These are phyloP conservation scores for Gadus chalcogrammus DNA, from an alignment of 2,113 vertebrate species.

Conservation along the genomic window DNA sequence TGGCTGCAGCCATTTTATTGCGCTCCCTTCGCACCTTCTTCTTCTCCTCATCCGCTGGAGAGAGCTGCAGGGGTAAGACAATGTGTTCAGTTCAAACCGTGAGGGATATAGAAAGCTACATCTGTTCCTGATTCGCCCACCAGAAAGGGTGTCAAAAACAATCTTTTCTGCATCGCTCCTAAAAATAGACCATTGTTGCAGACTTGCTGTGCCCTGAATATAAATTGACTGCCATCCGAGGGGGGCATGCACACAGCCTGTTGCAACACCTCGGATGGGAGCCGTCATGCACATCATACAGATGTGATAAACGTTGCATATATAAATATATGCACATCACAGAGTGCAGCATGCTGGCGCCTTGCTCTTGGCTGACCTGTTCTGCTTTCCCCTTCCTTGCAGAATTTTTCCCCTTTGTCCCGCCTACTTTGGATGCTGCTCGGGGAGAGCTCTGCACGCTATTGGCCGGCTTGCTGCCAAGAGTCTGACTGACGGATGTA, in stretches of 20 bases:
- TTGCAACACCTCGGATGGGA: background rate
- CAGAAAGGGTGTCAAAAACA: slow-evolving; percentile 54
- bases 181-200: slow-evolving; percentile 80
- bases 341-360: background rate
- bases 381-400: slow-evolving; percentile 87
- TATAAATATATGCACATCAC: no score
- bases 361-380: slow-evolving; percentile 68
- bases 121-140: slow-evolving; percentile 41
- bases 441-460: slow-evolving; percentile 67
- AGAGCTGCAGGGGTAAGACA: slow-evolving; percentile 73
- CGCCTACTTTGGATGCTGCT: slow-evolving; percentile 74
- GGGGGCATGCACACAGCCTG: slow-evolving; percentile 17
- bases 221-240: slow-evolving; percentile 66
- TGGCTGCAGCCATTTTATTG: slow-evolving; percentile 99
- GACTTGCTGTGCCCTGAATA: slow-evolving; percentile 78
- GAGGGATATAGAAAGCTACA: slow-evolving; percentile 41
- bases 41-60: slow-evolving; percentile 95
- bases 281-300: slow-evolving; percentile 6
- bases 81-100: slow-evolving; percentile 46
- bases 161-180: slow-evolving; percentile 72
- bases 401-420: slow-evolving; percentile 81
- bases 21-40: slow-evolving; percentile 91
- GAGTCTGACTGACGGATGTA: slow-evolving; percentile 84
- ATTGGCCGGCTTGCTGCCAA: slow-evolving; percentile 80
- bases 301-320: no score